phyloP scores from a whole-genome alignment of 1,140 invertebrate species.

The Drosophila gunungcola region DNA sequence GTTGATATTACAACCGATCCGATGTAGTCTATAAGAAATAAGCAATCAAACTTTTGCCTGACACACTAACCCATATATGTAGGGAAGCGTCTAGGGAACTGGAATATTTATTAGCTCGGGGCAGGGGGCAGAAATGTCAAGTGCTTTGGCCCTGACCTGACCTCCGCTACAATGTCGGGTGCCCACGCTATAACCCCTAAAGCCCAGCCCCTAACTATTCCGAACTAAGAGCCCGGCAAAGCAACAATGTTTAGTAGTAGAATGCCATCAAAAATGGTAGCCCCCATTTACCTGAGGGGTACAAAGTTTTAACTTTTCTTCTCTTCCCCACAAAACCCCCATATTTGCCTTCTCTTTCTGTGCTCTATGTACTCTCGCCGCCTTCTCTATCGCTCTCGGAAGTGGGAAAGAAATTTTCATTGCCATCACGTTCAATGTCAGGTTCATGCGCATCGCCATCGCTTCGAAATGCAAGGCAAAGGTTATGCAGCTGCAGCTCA shows the following conservation, averaged over 20 bases:
- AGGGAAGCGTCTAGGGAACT: neutral
- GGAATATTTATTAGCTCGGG: conserved; percentile 43
- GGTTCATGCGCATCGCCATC: conserved; percentile 53
- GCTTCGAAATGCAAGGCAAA: conserved; percentile 47
- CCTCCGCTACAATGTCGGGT: conserved; percentile 23
- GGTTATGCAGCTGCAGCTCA: conserved; percentile 43
- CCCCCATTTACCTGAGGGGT: conserved; percentile 4
- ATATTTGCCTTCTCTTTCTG: neutral
- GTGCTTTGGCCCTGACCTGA: conserved; percentile 50
- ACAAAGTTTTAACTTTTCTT: conserved; percentile 11
- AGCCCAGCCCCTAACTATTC: conserved; percentile 14
- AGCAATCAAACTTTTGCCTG: conserved; percentile 24
- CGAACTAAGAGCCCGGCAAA: conserved; percentile 7
- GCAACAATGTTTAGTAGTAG: conserved; percentile 32
- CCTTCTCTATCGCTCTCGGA: conserved; percentile 4
- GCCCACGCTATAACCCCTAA: conserved; percentile 23
- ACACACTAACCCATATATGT: conserved; percentile 46
- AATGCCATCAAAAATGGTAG: conserved; percentile 31
- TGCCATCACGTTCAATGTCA: conserved; percentile 51
- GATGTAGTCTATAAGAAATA: conserved; percentile 45
- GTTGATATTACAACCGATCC: neutral
- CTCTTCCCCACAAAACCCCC: conserved; percentile 1
- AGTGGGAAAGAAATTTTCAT: conserved; percentile 42
- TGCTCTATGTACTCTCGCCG: neutral
- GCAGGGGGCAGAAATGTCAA: conserved; percentile 38